A percentile compares a stretch with the other conserved stretches of the same genome.
phyloP scores from a whole-genome alignment of 2,888 invertebrate species.

The Agonopterix alstromeriana region DNA sequence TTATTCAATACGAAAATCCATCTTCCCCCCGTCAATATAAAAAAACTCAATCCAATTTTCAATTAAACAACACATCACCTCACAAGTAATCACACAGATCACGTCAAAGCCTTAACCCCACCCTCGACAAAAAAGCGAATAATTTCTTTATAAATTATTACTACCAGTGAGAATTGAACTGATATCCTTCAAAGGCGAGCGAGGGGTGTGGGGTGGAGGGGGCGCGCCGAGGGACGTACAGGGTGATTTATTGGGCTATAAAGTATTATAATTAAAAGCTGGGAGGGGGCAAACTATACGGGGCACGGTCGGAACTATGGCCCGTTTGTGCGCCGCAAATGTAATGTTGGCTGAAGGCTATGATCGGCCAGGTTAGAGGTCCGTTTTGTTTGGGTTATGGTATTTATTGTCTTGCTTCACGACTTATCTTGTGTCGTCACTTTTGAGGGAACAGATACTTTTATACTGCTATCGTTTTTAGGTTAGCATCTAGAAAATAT shows the following conservation, averaged over 20 bases:
- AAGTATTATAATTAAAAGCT: conserved; percentile 88
- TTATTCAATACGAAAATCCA: neutral
- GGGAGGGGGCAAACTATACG: conserved; percentile 64
- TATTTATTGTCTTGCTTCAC: too few species aligned
- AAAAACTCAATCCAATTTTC: conserved; percentile 3
- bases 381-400: neutral
- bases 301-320: conserved; percentile 56
- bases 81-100: conserved; percentile 13
- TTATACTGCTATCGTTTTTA: too few species aligned
- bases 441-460: too few species aligned
- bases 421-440: too few species aligned
- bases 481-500: too few species aligned
- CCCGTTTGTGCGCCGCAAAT: conserved; percentile 25
- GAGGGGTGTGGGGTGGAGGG: conserved; percentile 31
- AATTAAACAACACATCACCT: conserved; percentile 18
- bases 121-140: conserved; percentile 50
- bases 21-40: neutral
- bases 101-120: conserved; percentile 14
- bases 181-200: conserved; percentile 76
- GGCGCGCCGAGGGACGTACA: conserved; percentile 59
- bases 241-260: conserved; percentile 86
- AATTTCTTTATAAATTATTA: conserved; percentile 83
- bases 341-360: conserved; percentile 16
- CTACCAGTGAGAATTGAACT: conserved; percentile 80
- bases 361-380: conserved; percentile 18